A percentile compares a stretch with the other conserved stretches of the same genome.
Evolutionary conservation across 2,113 vertebrate species (phyloP).

Genomic region (Sciurus niger): DNA sequence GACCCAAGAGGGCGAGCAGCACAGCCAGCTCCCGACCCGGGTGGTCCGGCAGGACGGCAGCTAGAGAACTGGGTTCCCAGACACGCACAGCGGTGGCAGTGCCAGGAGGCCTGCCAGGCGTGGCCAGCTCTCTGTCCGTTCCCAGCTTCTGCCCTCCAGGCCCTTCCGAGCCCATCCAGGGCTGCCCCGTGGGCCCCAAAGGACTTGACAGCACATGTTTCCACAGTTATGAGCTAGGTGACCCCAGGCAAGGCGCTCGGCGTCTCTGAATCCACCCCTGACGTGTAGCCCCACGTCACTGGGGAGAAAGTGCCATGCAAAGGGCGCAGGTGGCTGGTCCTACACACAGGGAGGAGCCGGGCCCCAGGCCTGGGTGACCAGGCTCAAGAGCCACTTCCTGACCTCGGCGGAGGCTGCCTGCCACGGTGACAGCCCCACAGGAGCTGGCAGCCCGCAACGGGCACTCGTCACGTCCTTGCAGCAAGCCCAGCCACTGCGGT

Average conservation of each 20-base stretch:
- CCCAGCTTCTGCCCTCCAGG: background rate
- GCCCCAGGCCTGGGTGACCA: background rate
- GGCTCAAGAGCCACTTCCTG: background rate
- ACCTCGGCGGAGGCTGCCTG: rapidly evolving
- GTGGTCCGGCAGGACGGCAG: background rate
- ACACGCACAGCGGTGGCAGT: rapidly evolving
- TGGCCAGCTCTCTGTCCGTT: rapidly evolving
- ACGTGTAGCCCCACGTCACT: no score
- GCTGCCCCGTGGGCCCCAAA: rapidly evolving
- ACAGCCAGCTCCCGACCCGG: background rate
- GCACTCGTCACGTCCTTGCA: rapidly evolving
- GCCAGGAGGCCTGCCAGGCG: background rate
- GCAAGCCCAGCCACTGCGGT: rapidly evolving
- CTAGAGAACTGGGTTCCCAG: background rate
- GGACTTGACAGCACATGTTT: rapidly evolving
- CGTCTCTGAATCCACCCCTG: background rate
- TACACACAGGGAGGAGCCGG: rapidly evolving
- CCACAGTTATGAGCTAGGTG: rapidly evolving
- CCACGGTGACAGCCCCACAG: rapidly evolving
- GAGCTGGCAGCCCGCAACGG: rapidly evolving
- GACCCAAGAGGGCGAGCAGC: background rate
- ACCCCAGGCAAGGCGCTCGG: background rate
- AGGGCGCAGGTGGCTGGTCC: background rate
- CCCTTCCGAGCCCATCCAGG: rapidly evolving
- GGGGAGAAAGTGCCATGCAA: background rate